Conservation (phyloP, 2,113 vertebrate species). For the Notothenia coriiceps region DNA sequence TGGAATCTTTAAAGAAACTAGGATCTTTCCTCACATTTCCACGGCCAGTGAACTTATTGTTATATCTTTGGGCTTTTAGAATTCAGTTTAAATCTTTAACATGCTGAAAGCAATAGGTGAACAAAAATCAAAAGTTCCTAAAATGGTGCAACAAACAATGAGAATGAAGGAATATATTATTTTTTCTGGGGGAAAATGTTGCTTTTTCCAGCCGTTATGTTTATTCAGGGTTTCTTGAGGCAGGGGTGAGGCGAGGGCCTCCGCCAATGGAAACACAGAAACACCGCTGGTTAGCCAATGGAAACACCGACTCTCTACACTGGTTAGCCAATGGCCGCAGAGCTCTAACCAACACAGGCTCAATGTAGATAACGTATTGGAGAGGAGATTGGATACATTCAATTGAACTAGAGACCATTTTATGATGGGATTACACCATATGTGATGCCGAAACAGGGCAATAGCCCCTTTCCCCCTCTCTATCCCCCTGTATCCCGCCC, state of each 20-base stretch:
- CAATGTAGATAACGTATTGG: slow-evolving; percentile 45
- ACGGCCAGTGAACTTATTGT: not conserved
- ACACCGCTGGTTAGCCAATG: slow-evolving; percentile 72
- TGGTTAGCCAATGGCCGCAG: slow-evolving; percentile 80
- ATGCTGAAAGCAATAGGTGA: not conserved
- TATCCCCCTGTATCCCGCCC: no score
- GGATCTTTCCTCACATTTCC: not conserved
- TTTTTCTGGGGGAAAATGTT: slow-evolving; percentile 64
- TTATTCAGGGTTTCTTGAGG: slow-evolving; percentile 82
- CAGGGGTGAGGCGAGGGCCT: slow-evolving; percentile 66
- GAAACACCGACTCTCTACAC: slow-evolving; percentile 71
- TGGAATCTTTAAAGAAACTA: not conserved
- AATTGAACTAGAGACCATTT: not conserved
- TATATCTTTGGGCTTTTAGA: not conserved
- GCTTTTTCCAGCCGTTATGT: slow-evolving; percentile 80
- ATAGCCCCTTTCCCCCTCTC: no score
- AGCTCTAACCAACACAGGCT: slow-evolving; percentile 46
- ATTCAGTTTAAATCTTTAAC: not conserved
- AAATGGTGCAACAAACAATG: slow-evolving; percentile 71
- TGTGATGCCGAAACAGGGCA: no score
- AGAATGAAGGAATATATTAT: slow-evolving; percentile 63
- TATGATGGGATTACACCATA: no score
- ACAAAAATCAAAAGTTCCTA: slow-evolving; percentile 48
- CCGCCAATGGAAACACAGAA: slow-evolving; percentile 83
- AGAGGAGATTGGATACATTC: slow-evolving; percentile 17